A percentile compares a stretch with the other conserved stretches of the same genome.
Conservation (phyloP, 2,888 invertebrate genomes). For the Heliothis peltigera region DNA sequence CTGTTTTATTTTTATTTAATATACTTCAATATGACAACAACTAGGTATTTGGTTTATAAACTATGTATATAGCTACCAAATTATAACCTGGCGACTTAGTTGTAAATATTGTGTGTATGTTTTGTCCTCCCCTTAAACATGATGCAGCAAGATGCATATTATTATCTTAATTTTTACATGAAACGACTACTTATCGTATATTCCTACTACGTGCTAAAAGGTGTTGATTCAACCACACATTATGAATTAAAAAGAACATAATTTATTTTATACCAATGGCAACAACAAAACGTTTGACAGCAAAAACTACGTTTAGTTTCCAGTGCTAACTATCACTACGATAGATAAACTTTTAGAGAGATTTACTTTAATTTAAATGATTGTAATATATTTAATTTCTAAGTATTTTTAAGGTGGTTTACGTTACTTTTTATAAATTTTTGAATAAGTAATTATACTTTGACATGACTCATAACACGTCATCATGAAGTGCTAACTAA, state of each 20-base stretch:
- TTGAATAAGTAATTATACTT: not conserved
- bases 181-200: too few species aligned
- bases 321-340: not conserved
- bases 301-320: slow-evolving; percentile 26
- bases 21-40: too few species aligned
- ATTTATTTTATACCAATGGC: slow-evolving; percentile 10
- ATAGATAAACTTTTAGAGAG: not conserved
- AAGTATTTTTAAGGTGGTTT: not conserved
- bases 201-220: not conserved
- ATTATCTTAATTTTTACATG: too few species aligned
- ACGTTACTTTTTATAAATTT: not conserved
- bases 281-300: slow-evolving; percentile 26
- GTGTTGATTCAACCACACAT: not conserved
- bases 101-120: too few species aligned
- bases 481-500: slow-evolving; percentile 60
- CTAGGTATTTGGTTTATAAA: too few species aligned
- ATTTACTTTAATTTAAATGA: not conserved
- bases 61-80: too few species aligned
- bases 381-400: rapidly evolving
- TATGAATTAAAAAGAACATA: not conserved
- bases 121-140: too few species aligned
- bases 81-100: too few species aligned
- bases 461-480: slow-evolving; percentile 45
- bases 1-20: too few species aligned
- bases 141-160: too few species aligned